Percentiles rank a stretch among this genome's conserved stretches.
These are phyloP conservation scores for Microcebus tavaratra DNA, from an alignment of 2,113 vertebrate species.

Conservation along the genomic window DNA sequence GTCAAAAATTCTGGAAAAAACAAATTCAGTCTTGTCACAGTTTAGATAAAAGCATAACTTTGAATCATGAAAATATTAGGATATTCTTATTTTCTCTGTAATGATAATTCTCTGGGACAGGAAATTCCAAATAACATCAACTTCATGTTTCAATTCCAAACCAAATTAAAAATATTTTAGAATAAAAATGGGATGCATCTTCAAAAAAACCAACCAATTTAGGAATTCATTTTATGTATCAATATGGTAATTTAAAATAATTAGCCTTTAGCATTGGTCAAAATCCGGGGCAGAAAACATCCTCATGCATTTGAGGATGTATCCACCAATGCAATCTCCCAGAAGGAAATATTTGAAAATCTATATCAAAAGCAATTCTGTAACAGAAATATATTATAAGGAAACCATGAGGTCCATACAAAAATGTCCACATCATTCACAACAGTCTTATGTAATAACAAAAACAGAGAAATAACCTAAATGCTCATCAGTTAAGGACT, in stretches of 20 bases:
- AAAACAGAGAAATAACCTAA: not conserved
- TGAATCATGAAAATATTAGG: constrained; percentile 19
- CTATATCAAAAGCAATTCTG: not conserved
- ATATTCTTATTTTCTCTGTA: constrained; percentile 39
- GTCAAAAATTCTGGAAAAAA: not conserved
- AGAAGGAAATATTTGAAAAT: not conserved
- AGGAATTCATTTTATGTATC: not conserved
- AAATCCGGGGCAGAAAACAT: not conserved
- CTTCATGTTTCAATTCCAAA: constrained; percentile 70
- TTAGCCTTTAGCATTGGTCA: not conserved
- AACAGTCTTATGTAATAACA: not conserved
- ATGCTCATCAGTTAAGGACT: not conserved
- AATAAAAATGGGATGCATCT: constrained; percentile 63
- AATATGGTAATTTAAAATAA: not conserved
- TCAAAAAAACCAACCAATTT: not conserved
- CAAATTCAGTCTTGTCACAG: not conserved
- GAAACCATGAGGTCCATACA: not conserved
- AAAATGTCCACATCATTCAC: not conserved
- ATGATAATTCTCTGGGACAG: constrained; percentile 56
- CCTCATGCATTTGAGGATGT: not conserved
- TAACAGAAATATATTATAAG: not conserved
- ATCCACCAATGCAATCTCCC: not conserved
- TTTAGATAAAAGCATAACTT: constrained; percentile 45
- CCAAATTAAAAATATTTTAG: constrained; percentile 73
- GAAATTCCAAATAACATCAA: constrained; percentile 71